A percentile compares a stretch with the other conserved stretches of the same genome.
phyloP scores from a whole-genome alignment of 2,888 invertebrate species.

The Meganola albula region DNA sequence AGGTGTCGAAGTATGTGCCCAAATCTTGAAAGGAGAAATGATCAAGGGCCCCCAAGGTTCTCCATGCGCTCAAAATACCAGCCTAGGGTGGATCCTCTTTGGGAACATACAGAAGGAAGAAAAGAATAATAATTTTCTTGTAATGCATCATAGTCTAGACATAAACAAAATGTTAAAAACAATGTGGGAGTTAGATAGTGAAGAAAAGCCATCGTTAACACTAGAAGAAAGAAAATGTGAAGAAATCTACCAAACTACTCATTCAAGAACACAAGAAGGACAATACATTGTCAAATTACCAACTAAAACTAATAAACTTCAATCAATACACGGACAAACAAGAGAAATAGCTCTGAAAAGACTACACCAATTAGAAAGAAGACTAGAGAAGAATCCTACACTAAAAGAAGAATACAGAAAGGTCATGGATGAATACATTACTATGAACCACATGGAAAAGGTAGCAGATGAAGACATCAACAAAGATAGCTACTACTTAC shows the following conservation, averaged over 20 bases:
- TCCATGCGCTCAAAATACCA: slow-evolving; percentile 9
- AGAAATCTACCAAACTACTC: slow-evolving; percentile 19
- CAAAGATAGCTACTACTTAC: slow-evolving; percentile 5
- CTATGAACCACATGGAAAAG: slow-evolving; percentile 21
- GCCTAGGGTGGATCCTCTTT: slow-evolving; percentile 7
- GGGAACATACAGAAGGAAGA: slow-evolving; percentile 1
- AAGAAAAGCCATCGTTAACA: slow-evolving; percentile 1
- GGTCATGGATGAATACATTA: slow-evolving; percentile 25
- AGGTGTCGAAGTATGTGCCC: slow-evolving; percentile 15
- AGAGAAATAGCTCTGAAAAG: slow-evolving; percentile 19
- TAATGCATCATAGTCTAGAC: slow-evolving; percentile 1
- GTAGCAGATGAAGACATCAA: slow-evolving; percentile 16
- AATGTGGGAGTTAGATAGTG: slow-evolving; percentile 8
- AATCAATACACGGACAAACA: no score
- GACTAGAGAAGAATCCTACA: slow-evolving; percentile 10
- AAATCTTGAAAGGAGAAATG: not conserved
- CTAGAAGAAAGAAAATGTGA: slow-evolving; percentile 17
- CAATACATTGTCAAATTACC: slow-evolving; percentile 25
- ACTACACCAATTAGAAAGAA: slow-evolving; percentile 21
- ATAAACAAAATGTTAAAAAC: slow-evolving; percentile 5
- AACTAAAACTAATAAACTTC: slow-evolving; percentile 14
- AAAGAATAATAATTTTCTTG: not conserved
- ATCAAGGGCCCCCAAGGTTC: slow-evolving; percentile 17
- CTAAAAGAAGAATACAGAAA: slow-evolving; percentile 20
- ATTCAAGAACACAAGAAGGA: slow-evolving; percentile 15